A percentile compares a stretch with the other conserved stretches of the same genome.
phyloP scores from a whole-genome alignment of 2,797 vertebrate species.

The Mormyrops attenuatus region DNA sequence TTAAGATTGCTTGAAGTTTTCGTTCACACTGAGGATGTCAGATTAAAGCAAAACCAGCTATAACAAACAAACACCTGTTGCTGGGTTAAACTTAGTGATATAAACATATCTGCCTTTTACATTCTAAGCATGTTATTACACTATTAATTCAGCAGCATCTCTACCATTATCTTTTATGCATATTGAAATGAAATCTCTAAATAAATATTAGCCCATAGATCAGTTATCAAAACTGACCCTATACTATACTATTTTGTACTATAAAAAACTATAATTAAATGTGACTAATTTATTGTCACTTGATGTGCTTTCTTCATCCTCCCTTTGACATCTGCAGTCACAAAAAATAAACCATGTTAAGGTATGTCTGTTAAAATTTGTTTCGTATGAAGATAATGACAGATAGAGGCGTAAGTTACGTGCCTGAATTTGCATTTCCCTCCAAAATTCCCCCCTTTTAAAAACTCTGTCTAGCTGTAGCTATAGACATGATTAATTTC shows the following conservation, averaged over 20 bases:
- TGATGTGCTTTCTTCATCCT: background rate
- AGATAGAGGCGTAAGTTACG: background rate
- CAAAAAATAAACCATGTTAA: background rate
- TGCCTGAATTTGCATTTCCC: background rate
- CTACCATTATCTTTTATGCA: background rate
- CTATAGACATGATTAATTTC: background rate
- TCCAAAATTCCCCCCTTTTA: background rate
- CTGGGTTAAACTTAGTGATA: background rate
- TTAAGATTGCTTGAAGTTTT: background rate
- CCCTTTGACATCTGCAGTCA: background rate
- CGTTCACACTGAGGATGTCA: background rate
- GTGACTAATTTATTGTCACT: background rate
- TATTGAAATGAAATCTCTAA: background rate
- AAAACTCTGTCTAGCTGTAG: background rate
- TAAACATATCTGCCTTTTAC: background rate
- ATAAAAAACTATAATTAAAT: background rate
- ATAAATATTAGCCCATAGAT: background rate
- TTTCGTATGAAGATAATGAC: background rate
- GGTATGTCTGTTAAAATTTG: background rate
- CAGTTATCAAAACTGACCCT: background rate
- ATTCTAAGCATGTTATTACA: background rate
- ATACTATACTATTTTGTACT: background rate
- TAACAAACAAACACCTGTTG: background rate
- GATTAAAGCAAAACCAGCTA: background rate
- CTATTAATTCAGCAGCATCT: background rate